A percentile compares a stretch with the other conserved stretches of the same genome.
Evolutionary conservation across 2,888 invertebrate genomes (phyloP).

Genomic region (Stratiomys singularior): DNA sequence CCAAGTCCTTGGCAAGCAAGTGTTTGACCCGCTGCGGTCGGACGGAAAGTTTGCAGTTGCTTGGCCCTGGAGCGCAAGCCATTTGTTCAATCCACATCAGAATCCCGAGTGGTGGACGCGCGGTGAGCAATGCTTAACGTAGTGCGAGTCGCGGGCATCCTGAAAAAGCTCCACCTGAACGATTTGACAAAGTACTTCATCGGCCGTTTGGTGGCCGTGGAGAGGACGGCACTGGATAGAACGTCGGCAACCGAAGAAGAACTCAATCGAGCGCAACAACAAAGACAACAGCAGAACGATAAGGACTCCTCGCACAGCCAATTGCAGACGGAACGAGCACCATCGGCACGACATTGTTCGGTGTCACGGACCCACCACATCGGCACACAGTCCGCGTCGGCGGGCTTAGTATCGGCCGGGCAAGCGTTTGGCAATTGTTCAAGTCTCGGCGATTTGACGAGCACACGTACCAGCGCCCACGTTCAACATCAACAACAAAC

Average conservation of each 20-base stretch:
- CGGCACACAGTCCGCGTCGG: slow-evolving; percentile 53
- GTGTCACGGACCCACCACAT: slow-evolving; percentile 30
- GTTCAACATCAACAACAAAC: slow-evolving; percentile 48
- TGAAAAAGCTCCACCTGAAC: slow-evolving; percentile 55
- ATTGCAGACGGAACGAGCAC: slow-evolving; percentile 35
- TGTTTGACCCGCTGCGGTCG: no score
- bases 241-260: neutral
- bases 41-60: neutral
- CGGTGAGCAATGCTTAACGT: slow-evolving; percentile 58
- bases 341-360: slow-evolving; percentile 25
- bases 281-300: neutral
- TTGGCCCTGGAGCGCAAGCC: neutral
- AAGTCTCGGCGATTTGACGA: neutral
- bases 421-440: slow-evolving; percentile 46
- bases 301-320: slow-evolving; percentile 12
- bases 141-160: slow-evolving; percentile 60
- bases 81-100: neutral
- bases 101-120: neutral
- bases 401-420: slow-evolving; percentile 54
- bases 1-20: no score
- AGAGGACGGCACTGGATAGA: slow-evolving; percentile 40
- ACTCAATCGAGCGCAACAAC: neutral
- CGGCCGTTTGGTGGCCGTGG: slow-evolving; percentile 50
- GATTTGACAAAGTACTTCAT: slow-evolving; percentile 57
- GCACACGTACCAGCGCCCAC: slow-evolving; percentile 54